Base-by-base conservation (phyloP, 2,888 invertebrate species). In the Pollenia labialis region DNA sequence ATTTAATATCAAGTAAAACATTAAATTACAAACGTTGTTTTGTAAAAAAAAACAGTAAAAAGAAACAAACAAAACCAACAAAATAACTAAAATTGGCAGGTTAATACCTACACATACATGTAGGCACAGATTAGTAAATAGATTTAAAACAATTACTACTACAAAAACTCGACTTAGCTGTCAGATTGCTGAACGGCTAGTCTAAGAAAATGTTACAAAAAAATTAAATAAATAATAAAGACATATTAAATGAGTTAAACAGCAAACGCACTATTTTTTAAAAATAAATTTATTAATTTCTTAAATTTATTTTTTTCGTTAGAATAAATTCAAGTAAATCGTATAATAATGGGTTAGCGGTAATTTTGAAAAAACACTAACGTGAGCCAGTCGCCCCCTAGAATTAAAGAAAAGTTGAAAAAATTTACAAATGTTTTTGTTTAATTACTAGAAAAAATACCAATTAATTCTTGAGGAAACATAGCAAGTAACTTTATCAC, bases 101-200 rank as follows among this genome's bases (percentile, higher is more conserved):
- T 82, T 46, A 68, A 60, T 75, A 69, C 52, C 68, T 62, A 69
- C 60, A 60, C 12, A 52, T 16, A 32, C 32, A 48, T n/a, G 18
- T 44, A 32, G 52, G 16, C 32, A 52, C 23, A 74, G 52, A 75
- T 82, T 69, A 82, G 68, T 68, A 60, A 75, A 68, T 60, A 75
- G 11, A 58, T 56, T 75, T n/a, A 68, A 82, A 75, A 75, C 81
- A 69, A 82, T 82, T 82, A 75, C 68, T 69, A 75, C 60, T 69
- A 60, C 52, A 11, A 66, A 81, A 64, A 56, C 42, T 46, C 18
- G 18, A 75, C 50, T 69, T 18, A 66, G 23, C 76, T 82, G 81
- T 81, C 77, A 85, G 42, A 60, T 58, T 46, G 58, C 42, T 81
- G 64, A 76, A 71, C 64, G 42, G 23, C 62, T 69, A 82, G 74